Conservation (phyloP, 2,113 vertebrate species). For the Alligator mississippiensis region DNA sequence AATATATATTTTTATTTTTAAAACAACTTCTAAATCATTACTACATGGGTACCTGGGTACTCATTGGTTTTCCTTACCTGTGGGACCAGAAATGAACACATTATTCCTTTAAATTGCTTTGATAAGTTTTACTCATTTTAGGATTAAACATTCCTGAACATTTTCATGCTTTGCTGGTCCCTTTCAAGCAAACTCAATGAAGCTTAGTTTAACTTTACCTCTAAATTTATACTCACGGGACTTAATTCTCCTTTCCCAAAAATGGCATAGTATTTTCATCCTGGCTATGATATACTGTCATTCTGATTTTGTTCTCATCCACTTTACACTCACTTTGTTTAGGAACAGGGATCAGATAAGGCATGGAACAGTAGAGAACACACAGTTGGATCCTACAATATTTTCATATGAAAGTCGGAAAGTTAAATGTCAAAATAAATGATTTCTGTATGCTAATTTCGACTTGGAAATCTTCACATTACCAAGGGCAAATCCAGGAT, state of each 20-base stretch:
- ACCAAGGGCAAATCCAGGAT: not conserved
- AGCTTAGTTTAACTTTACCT: not conserved
- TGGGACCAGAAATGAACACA: constrained; percentile 35
- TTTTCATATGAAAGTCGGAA: not conserved
- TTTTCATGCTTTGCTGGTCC: constrained; percentile 39
- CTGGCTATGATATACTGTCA: not conserved
- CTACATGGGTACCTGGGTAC: not conserved
- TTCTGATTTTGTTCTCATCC: not conserved
- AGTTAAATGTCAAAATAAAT: not conserved
- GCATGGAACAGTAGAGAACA: not conserved
- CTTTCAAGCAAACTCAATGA: constrained; percentile 30
- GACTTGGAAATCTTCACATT: too few species aligned
- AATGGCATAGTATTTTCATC: not conserved
- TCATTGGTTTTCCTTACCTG: constrained; percentile 38
- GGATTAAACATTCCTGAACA: constrained; percentile 33
- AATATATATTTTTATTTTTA: not conserved
- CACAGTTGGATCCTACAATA: not conserved
- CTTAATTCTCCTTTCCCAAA: not conserved
- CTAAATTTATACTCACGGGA: constrained; percentile 4
- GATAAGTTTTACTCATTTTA: constrained; percentile 40
- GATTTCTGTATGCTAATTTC: not conserved
- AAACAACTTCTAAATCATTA: constrained; percentile 10
- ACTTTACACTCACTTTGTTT: not conserved
- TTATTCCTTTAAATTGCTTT: constrained; percentile 50
- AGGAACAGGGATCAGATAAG: rapidly evolving